A percentile compares a stretch with the other conserved stretches of the same genome.
Conservation (phyloP, 1,140 invertebrate genomes). For the Cataglyphis hispanica region DNA sequence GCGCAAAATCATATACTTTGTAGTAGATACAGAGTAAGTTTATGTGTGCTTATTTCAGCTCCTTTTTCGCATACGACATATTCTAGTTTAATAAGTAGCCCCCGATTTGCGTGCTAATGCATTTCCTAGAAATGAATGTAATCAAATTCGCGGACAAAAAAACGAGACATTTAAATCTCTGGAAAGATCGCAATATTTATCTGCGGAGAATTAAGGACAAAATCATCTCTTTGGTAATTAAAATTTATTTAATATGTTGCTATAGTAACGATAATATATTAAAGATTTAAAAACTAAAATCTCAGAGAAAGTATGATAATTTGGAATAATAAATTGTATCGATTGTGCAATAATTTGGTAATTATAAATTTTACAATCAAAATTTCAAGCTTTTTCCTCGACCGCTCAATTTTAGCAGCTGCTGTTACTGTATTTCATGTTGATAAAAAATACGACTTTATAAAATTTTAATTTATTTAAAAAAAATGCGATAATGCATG, state of each 20-base stretch:
- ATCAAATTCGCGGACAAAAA: not conserved
- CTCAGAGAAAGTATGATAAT: not conserved
- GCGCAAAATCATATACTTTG: constrained; percentile 1
- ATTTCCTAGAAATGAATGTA: constrained; percentile 14
- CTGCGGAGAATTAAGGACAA: not conserved
- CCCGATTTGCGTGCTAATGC: constrained; percentile 41
- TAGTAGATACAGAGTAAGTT: constrained; percentile 37
- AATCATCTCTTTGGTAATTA: too few relatives aligned
- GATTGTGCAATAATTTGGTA: not conserved
- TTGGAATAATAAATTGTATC: not conserved
- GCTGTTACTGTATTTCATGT: not conserved
- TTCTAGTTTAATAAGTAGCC: constrained; percentile 38
- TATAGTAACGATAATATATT: not conserved
- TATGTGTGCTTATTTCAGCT: constrained; percentile 30
- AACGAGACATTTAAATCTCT: not conserved
- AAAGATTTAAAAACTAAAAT: not conserved
- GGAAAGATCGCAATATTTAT: not conserved
- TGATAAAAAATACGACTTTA: not conserved
- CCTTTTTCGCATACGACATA: constrained; percentile 19
- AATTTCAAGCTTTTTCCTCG: not conserved
- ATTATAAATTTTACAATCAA: not conserved
- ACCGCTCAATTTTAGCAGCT: not conserved
- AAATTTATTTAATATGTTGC: not conserved
- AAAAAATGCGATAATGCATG: not conserved
- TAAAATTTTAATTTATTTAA: constrained; percentile 1